Evolutionary conservation across 2,113 vertebrate species (phyloP).

Genomic region (Anguilla rostrata): DNA sequence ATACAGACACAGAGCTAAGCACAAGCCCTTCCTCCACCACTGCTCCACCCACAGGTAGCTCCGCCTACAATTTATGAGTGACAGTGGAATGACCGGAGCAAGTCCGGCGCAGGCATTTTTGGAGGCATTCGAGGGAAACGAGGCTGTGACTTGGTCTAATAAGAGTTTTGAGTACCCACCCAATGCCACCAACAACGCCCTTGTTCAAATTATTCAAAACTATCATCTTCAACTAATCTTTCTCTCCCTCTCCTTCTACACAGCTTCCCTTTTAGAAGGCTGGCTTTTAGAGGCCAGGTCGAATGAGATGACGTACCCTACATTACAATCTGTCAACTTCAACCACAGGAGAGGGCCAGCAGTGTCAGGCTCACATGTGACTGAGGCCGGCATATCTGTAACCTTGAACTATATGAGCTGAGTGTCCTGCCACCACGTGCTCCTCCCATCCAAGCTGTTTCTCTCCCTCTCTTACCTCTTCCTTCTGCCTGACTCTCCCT

Average conservation of each 20-base stretch:
- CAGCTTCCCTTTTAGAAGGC: not conserved
- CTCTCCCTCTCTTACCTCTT: slow-evolving; percentile 55
- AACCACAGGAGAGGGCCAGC: not conserved
- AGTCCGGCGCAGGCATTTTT: not conserved
- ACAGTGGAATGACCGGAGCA: not conserved
- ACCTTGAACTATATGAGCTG: not conserved
- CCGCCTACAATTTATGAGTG: not conserved
- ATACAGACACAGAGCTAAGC: not conserved
- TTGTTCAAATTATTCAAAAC: not conserved
- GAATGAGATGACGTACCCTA: not conserved
- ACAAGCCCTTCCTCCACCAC: not conserved
- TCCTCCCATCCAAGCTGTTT: not conserved
- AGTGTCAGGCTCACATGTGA: not conserved
- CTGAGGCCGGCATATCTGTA: not conserved
- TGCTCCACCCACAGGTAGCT: not conserved
- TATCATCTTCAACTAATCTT: not conserved
- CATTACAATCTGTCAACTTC: not conserved
- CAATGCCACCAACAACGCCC: not conserved
- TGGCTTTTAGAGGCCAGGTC: not conserved
- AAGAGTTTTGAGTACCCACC: not conserved
- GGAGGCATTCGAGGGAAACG: not conserved
- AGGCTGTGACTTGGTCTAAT: not conserved
- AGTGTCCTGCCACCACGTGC: not conserved
- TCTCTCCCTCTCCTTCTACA: slow-evolving; percentile 23
- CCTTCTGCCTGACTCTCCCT: no score